phyloP scores from a whole-genome alignment of 2,113 vertebrate genomes.

The Prunella himalayana region DNA sequence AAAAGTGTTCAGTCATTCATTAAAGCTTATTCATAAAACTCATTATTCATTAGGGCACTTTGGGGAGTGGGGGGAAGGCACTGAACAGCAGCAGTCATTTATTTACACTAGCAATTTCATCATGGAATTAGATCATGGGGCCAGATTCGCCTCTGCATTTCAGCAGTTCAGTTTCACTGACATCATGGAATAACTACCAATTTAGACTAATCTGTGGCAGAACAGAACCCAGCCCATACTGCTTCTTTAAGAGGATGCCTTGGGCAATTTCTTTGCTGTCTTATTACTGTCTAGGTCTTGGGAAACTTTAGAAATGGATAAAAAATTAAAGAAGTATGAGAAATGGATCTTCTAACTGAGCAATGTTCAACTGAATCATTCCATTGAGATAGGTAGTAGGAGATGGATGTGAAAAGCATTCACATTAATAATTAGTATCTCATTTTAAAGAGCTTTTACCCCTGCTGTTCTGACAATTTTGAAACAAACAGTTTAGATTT shows the following conservation, averaged over 20 bases:
- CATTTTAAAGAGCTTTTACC: not conserved
- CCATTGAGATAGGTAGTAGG: conserved; percentile 47
- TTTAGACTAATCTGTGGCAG: conserved; percentile 10
- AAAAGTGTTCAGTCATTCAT: conserved; percentile 32
- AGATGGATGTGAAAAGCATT: conserved; percentile 44
- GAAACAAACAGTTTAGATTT: not conserved
- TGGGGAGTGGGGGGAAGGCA: not conserved
- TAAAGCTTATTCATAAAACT: conserved; percentile 48
- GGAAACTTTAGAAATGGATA: conserved; percentile 47
- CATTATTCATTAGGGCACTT: conserved; percentile 37
- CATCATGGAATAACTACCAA: conserved; percentile 20
- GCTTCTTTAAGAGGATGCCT: conserved; percentile 2
- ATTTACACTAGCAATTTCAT: conserved; percentile 17
- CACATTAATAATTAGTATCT: conserved; percentile 46
- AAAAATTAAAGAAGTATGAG: conserved; percentile 56
- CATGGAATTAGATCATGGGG: not conserved
- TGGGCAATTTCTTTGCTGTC: not conserved
- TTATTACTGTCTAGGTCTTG: conserved; percentile 18
- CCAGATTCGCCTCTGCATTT: conserved; percentile 33
- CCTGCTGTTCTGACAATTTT: not conserved
- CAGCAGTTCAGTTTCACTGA: not conserved
- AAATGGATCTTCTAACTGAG: conserved; percentile 43
- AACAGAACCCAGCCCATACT: not conserved
- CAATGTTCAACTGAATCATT: conserved; percentile 28
- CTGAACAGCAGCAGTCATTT: not conserved